A percentile compares a stretch with the other conserved stretches of the same genome.
These are phyloP conservation scores for Aix galericulata DNA, from an alignment of 2,113 vertebrate genomes.

Conservation along the genomic window DNA sequence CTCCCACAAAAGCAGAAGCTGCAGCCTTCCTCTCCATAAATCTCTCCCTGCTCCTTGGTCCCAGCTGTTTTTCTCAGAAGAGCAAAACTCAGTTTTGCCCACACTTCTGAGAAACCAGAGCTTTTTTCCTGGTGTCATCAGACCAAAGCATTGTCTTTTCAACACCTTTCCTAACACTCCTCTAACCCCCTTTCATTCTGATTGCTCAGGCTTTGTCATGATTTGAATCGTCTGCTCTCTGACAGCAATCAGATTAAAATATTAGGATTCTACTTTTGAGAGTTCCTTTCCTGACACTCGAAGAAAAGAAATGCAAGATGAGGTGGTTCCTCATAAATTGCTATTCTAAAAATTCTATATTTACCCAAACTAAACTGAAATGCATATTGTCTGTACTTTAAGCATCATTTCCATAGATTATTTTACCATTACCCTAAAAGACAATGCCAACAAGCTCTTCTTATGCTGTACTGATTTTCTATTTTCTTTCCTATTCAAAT, in stretches of 20 bases:
- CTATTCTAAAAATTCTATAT: not conserved
- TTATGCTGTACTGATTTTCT: constrained; percentile 16
- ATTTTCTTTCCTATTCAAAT: constrained; percentile 45
- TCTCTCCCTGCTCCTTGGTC: not conserved
- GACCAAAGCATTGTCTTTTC: not conserved
- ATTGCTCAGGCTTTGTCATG: constrained; percentile 23
- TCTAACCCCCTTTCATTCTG: not conserved
- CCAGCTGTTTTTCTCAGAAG: not conserved
- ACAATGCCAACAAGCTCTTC: constrained; percentile 23
- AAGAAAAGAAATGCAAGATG: constrained; percentile 1
- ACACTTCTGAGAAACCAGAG: constrained; percentile 8
- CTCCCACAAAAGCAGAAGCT: not conserved
- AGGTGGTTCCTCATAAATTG: constrained; percentile 41
- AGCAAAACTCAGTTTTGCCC: not conserved
- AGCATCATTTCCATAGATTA: not conserved
- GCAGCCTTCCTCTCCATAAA: not conserved
- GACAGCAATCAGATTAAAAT: constrained; percentile 64
- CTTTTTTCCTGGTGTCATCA: not conserved
- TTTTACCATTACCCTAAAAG: not conserved
- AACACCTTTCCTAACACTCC: not conserved
- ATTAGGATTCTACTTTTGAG: constrained; percentile 24
- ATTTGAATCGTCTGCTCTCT: constrained; percentile 32
- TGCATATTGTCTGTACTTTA: not conserved
- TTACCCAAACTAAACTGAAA: not conserved
- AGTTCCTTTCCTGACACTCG: constrained; percentile 8